A percentile compares a stretch with the other conserved stretches of the same genome.
Evolutionary conservation across 2,113 vertebrate genomes (phyloP).

Genomic region (Otis tarda): DNA sequence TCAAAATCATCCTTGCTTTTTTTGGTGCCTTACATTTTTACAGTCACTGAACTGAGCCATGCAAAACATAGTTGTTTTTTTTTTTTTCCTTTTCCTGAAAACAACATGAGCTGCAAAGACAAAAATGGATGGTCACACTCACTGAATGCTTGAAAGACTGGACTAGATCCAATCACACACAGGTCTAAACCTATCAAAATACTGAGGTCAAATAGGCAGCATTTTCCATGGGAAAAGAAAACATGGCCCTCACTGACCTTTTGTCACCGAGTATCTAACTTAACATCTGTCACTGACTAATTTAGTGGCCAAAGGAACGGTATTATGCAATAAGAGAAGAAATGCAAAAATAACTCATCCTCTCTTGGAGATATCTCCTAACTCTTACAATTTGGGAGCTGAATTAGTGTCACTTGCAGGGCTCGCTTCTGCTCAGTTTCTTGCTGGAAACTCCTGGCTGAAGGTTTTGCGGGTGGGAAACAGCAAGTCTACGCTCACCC

Average conservation of each 20-base stretch:
- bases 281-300: background rate
- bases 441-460: background rate
- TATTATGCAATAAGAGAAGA: background rate
- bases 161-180: accelerated
- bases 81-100: background rate
- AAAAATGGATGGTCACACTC: background rate
- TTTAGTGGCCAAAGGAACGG: background rate
- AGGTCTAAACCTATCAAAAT: background rate
- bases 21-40: background rate
- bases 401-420: background rate
- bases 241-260: background rate
- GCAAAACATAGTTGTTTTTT: background rate
- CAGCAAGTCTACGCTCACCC: background rate
- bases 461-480: background rate
- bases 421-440: background rate
- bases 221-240: background rate
- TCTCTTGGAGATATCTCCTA: background rate
- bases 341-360: background rate
- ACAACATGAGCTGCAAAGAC: background rate
- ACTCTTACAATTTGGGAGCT: background rate
- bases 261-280: background rate
- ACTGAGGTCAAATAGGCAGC: background rate
- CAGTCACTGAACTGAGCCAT: background rate
- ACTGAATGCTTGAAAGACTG: background rate
- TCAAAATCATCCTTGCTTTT: background rate